Evolutionary conservation across 2,113 vertebrate genomes (phyloP), one percentile per base, ranked within the genome.

Genomic region (Cephalopterus ornatus): DNA sequence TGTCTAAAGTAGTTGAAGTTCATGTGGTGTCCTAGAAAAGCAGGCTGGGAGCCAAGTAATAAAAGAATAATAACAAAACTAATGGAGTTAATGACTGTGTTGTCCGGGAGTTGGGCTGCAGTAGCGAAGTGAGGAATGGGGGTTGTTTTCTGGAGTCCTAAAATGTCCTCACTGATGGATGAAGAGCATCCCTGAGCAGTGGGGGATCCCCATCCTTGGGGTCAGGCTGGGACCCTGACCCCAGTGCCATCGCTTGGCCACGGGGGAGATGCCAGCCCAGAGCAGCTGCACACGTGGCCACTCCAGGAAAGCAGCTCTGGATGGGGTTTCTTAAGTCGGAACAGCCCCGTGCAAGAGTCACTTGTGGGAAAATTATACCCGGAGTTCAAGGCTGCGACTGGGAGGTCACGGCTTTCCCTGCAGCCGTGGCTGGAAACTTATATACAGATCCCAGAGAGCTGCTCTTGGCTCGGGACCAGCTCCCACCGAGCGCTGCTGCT

Each of bases 261-360:
- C 8, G 14, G 4, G 41, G 26, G 26, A 3, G 8, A 27, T 7
- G 28, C n/a, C 14, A 8, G 46, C 3, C 11, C 13, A 30, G 52
- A 27, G 44, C 1, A 21, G 10, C 33, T 5, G 14, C 46, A 5
- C 1, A 0, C 1, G 41, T 37, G 42, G 49, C 24, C 14, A 1
- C 24, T 24, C 12, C 1, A 3, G 5, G 9, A 30, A 23, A 47
- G 58, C 14, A 14, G 20, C 32, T 56, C 41, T 47, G 5, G 37
- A 4, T 4, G 12, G 12, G 26, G 1, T 2, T 5, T 23, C 24
- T 16, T 1, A 6, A 63, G 42, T 28, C 7, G 2, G 19, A 33
- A 12, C 7, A 33, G 67, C 7, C 1, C 35, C 6, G n/a, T 13
- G 5, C 20, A 20, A 12, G 83, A 73, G 52, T 27, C 6, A 27